A percentile compares a stretch with the other conserved stretches of the same genome.
Conservation (phyloP, 2,888 invertebrate species). For the Aricia artaxerxes region DNA sequence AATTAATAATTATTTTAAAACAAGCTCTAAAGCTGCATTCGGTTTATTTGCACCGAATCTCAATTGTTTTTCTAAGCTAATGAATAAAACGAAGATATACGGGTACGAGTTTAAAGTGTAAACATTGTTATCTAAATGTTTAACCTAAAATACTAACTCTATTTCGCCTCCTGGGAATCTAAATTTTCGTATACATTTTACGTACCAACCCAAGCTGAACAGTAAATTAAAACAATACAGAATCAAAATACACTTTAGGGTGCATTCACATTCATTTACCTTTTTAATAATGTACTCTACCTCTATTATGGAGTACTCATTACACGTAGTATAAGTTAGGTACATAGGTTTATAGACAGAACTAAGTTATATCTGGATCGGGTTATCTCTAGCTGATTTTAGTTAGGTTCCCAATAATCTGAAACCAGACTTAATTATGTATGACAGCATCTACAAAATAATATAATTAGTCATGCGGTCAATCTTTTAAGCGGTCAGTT, state of each 20-base stretch:
- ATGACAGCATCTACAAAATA: no score
- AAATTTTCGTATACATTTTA: background rate
- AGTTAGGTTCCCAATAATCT: no score
- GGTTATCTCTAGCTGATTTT: no score
- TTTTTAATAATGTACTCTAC: background rate
- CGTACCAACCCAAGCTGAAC: background rate
- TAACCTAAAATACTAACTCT: background rate
- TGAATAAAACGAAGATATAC: background rate
- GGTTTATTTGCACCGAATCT: background rate
- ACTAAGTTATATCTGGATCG: no score
- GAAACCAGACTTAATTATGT: no score
- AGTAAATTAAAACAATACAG: background rate
- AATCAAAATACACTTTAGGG: background rate
- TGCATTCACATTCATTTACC: background rate
- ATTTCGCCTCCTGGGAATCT: background rate
- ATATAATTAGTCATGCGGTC: no score
- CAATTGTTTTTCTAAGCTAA: slow-evolving; percentile 7
- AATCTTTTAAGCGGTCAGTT: no score
- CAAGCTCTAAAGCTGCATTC: background rate
- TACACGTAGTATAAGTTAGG: background rate
- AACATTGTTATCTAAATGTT: slow-evolving; percentile 7
- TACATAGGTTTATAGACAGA: no score
- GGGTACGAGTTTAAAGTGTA: background rate
- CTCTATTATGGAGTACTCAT: background rate
- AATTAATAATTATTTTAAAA: background rate